A percentile compares a stretch with the other conserved stretches of the same genome.
Conservation (phyloP, 2,113 vertebrate genomes). For the Aepyceros melampus region DNA sequence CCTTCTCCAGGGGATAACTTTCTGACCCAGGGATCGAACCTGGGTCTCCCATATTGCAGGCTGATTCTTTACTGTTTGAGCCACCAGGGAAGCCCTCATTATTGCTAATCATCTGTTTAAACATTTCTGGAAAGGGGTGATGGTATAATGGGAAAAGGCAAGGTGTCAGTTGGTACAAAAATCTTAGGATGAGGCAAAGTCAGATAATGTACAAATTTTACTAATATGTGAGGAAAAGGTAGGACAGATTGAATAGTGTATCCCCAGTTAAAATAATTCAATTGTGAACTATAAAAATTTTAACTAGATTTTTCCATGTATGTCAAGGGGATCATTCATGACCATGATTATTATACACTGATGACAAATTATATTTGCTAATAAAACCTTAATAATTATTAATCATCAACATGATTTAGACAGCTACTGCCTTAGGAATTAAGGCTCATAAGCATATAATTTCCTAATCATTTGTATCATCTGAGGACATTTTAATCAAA, state of each 20-base stretch:
- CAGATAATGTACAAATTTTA: background rate
- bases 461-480: background rate
- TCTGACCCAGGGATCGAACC: background rate
- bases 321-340: background rate
- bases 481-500: constrained; percentile 31
- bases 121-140: background rate
- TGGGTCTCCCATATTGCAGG: background rate
- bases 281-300: background rate
- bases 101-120: background rate
- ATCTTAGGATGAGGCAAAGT: background rate
- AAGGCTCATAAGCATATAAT: background rate
- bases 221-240: background rate
- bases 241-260: background rate
- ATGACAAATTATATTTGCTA: constrained; percentile 24
- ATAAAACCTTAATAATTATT: constrained; percentile 22
- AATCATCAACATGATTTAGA: background rate
- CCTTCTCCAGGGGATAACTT: background rate
- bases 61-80: background rate
- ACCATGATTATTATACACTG: background rate
- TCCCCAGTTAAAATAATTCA: background rate
- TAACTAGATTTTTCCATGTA: background rate
- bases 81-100: background rate
- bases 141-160: background rate
- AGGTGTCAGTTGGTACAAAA: background rate
- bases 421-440: background rate